A percentile compares a stretch with the other conserved stretches of the same genome.
phyloP scores from a whole-genome alignment of 2,113 vertebrate genomes.

The Planiliza haematocheilus region DNA sequence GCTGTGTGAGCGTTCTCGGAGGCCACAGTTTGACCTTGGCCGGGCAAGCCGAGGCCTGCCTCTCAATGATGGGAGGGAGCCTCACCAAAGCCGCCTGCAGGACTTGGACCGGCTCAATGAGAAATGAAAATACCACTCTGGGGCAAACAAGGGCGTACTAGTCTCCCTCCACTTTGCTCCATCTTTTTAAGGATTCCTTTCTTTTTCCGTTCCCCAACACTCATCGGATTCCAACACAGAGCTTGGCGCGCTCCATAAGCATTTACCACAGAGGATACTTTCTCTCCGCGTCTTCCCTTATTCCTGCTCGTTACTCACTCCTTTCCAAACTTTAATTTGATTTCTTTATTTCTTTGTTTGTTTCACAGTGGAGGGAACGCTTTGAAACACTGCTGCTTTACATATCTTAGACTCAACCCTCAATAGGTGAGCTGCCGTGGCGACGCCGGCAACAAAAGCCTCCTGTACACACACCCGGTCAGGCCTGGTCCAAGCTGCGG shows the following conservation, averaged over 20 bases:
- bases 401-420: conserved; percentile 70
- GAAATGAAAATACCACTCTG: conserved; percentile 38
- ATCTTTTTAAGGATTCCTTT: conserved; percentile 39
- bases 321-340: conserved; percentile 69
- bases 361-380: conserved; percentile 52
- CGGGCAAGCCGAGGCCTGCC: conserved; percentile 73
- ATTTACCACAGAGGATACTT: conserved; percentile 48
- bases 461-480: not conserved
- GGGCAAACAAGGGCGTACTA: conserved; percentile 51
- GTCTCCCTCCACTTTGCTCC: conserved; percentile 42
- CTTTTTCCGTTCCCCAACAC: conserved; percentile 43
- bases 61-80: conserved; percentile 62
- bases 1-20: conserved; percentile 39
- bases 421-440: conserved; percentile 72
- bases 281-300: conserved; percentile 22
- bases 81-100: conserved; percentile 57
- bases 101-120: conserved; percentile 69
- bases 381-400: conserved; percentile 72
- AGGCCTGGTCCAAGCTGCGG: conserved; percentile 21
- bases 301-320: conserved; percentile 28
- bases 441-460: conserved; percentile 64
- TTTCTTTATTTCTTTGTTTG: conserved; percentile 78
- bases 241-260: conserved; percentile 48
- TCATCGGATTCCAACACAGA: conserved; percentile 42
- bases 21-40: conserved; percentile 65